phyloP scores from a whole-genome alignment of 2,113 vertebrate genomes.

The Mugil cephalus region DNA sequence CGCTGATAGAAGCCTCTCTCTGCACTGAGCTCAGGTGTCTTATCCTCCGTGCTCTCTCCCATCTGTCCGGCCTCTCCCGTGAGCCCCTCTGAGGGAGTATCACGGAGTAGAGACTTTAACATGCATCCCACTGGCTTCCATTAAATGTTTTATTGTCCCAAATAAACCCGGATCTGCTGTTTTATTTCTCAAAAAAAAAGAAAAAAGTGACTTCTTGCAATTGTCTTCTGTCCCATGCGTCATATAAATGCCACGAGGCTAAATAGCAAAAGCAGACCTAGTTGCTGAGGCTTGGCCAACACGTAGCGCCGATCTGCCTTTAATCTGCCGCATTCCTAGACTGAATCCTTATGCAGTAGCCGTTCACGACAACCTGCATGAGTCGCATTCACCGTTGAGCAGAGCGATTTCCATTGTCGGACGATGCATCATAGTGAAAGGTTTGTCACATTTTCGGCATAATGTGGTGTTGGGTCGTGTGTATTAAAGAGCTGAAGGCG shows the following conservation, averaged over 20 bases:
- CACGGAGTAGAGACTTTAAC: slow-evolving; percentile 31
- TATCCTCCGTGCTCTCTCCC: slow-evolving; percentile 50
- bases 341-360: slow-evolving; percentile 14
- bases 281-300: background rate
- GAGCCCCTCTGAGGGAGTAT: slow-evolving; percentile 58
- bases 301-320: background rate
- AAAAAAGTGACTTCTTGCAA: slow-evolving; percentile 41
- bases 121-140: slow-evolving; percentile 42
- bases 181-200: slow-evolving; percentile 38
- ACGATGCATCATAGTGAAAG: slow-evolving; percentile 55
- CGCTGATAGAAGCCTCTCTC: slow-evolving; percentile 67
- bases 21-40: slow-evolving; percentile 69
- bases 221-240: slow-evolving; percentile 35
- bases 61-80: slow-evolving; percentile 38
- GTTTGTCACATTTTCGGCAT: slow-evolving; percentile 53
- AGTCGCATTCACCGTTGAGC: slow-evolving; percentile 12
- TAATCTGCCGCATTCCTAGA: slow-evolving; percentile 17
- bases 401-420: slow-evolving; percentile 43
- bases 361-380: slow-evolving; percentile 9
- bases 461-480: slow-evolving; percentile 50
- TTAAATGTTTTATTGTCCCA: slow-evolving; percentile 59
- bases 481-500: slow-evolving; percentile 50
- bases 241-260: slow-evolving; percentile 35
- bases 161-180: slow-evolving; percentile 66
- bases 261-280: slow-evolving; percentile 40